Conservation (phyloP, 2,888 invertebrate genomes). For the Ethmia dodecea region DNA sequence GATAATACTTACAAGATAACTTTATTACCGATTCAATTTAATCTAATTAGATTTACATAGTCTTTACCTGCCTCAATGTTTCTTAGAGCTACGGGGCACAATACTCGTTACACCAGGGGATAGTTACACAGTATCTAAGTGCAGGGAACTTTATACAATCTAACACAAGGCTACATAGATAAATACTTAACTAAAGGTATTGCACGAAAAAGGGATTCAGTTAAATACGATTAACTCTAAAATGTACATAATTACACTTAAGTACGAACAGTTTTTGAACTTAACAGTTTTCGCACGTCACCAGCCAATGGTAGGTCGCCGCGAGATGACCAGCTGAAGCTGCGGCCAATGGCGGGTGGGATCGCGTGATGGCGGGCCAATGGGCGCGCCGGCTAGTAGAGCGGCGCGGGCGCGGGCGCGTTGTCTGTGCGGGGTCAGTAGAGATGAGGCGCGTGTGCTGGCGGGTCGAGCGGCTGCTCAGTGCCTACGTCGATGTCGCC, state of each 20-base stretch:
- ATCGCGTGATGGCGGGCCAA: conserved; percentile 4
- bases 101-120: background rate
- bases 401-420: conserved; percentile 6
- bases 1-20: conserved; percentile 3
- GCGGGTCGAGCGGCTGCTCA: conserved; percentile 53
- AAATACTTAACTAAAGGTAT: conserved; percentile 75
- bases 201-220: conserved; percentile 63
- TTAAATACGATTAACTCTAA: conserved; percentile 48
- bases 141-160: conserved; percentile 56
- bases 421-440: conserved; percentile 19
- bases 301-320: conserved; percentile 1
- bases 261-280: conserved; percentile 20
- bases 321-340: conserved; percentile 3
- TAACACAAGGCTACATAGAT: conserved; percentile 63
- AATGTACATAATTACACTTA: conserved; percentile 73
- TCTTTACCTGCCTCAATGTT: conserved; percentile 11
- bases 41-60: conserved; percentile 8
- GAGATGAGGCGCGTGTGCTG: conserved; percentile 20
- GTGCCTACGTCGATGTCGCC: conserved; percentile 74
- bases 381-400: conserved; percentile 14
- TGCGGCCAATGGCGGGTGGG: conserved; percentile 1
- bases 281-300: conserved; percentile 18
- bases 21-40: conserved; percentile 6
- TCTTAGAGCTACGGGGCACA: conserved; percentile 6
- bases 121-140: conserved; percentile 12